Evolutionary conservation across 2,888 invertebrate genomes (phyloP), one percentile per base, ranked within the genome.

Genomic region (Agriopis marginaria): DNA sequence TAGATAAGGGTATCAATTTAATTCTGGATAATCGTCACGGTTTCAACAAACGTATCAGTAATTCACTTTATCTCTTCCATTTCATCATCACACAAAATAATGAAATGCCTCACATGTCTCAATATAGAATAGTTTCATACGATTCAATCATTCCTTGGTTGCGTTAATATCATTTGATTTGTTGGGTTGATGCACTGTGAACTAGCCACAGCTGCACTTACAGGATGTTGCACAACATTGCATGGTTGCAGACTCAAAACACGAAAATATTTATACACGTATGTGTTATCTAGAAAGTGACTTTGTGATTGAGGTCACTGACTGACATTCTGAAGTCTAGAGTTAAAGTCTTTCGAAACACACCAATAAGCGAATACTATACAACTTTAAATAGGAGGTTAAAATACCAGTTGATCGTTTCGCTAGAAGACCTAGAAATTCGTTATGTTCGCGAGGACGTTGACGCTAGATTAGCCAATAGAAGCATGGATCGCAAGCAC

Each of bases 191-290:
- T 80, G 86, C 77, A 84, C 83, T 80, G 47, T 55, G 45, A 60
- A 72, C 76, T 78, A 80, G 77, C 75, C 80, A 82, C 74, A 65
- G 60, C 61, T 75, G 67, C 80, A 79, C 69, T 77, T 74, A 75
- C 84, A 82, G 81, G 80, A 85, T 80, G 71, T 86, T 86, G 74
- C 81, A 80, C 77, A 85, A 86, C 74, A 63, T 77, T 80, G 78
- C 79, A 82, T 77, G 77, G 75, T 75, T 62, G 71, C 55, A 76
- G 67, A 70, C 49, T 62, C 66, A 71, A 74, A 73, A 77, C 75
- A 73, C 63, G 72, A 76, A 75, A 75, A 72, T 69, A 70, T 59
- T 66, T 76, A 71, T 70, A 63, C 42, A 68, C 58, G 64, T 60
- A 40, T 32, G n/a, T 59, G 32, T 56, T 50, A 42, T 53, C 51